These are phyloP conservation scores for Troglohyphantes excavatus DNA, from an alignment of 2,888 invertebrate genomes.

Conservation along the genomic window DNA sequence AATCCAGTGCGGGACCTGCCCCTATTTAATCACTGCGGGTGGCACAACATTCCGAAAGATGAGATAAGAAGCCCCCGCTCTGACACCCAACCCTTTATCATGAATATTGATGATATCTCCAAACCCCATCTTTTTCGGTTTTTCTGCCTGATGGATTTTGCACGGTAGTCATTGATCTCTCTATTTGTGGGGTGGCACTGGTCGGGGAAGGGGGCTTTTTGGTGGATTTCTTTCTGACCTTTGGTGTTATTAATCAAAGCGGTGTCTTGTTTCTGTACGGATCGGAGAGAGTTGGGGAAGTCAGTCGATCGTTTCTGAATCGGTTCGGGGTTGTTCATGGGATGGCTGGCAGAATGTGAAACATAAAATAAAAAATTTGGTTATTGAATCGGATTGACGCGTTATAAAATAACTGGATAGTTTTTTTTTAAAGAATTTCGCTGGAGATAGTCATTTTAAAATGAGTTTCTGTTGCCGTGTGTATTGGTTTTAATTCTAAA, in stretches of 20 bases:
- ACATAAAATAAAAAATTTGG: background rate
- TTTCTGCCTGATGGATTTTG: constrained; percentile 75
- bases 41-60: constrained; percentile 21
- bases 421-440: background rate
- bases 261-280: background rate
- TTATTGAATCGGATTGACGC: background rate
- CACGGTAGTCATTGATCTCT: constrained; percentile 68
- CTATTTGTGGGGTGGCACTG: constrained; percentile 37
- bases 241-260: constrained; percentile 40
- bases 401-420: background rate
- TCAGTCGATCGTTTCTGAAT: background rate
- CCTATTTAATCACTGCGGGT: constrained; percentile 71
- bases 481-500: no score
- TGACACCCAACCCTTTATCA: constrained; percentile 73
- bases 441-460: no score
- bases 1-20: background rate
- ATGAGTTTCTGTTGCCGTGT: no score
- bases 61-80: constrained; percentile 34
- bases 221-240: constrained; percentile 11
- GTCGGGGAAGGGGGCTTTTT: background rate
- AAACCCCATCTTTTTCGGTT: constrained; percentile 64
- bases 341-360: background rate
- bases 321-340: background rate
- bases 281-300: background rate
- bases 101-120: constrained; percentile 77